Evolutionary conservation across 2,888 invertebrate species (phyloP).

Genomic region (Drosophila mimica): DNA sequence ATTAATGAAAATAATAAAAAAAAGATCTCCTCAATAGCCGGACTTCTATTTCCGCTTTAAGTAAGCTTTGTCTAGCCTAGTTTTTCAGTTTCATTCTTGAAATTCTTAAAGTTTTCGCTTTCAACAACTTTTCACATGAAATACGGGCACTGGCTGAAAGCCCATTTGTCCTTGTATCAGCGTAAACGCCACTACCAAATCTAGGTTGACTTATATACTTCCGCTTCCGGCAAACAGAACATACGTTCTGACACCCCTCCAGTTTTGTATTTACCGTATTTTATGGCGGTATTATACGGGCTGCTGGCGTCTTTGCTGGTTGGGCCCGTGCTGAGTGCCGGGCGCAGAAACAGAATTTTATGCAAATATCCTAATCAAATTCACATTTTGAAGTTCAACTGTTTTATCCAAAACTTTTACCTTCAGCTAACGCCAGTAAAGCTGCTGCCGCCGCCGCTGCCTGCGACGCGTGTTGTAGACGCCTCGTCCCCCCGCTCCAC

Average conservation of each 20-base stretch:
- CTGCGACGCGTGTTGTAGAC: slow-evolving; percentile 69
- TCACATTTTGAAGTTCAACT: slow-evolving; percentile 85
- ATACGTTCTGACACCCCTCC: slow-evolving; percentile 67
- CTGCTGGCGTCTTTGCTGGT: slow-evolving; percentile 18
- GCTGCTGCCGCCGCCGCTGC: slow-evolving; percentile 28
- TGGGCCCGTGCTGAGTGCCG: slow-evolving; percentile 39
- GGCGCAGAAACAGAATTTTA: slow-evolving; percentile 82
- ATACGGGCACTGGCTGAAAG: slow-evolving; percentile 56
- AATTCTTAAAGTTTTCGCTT: slow-evolving; percentile 45
- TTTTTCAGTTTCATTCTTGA: slow-evolving; percentile 12
- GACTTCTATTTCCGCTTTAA: neutral
- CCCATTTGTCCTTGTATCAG: slow-evolving; percentile 82
- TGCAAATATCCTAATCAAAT: slow-evolving; percentile 85
- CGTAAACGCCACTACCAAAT: slow-evolving; percentile 68
- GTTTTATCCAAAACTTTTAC: slow-evolving; percentile 83
- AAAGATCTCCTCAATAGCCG: neutral
- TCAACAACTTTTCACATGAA: slow-evolving; percentile 50
- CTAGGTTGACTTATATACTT: slow-evolving; percentile 83
- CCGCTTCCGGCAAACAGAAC: slow-evolving; percentile 76
- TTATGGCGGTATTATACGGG: slow-evolving; percentile 64
- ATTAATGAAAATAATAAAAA: neutral
- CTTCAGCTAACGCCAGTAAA: slow-evolving; percentile 46
- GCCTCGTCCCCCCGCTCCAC: slow-evolving; percentile 15
- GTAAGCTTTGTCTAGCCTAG: neutral
- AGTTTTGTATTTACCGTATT: slow-evolving; percentile 46